These are phyloP conservation scores for Anomalospiza imberbis DNA, from an alignment of 2,797 vertebrate genomes.

Conservation along the genomic window DNA sequence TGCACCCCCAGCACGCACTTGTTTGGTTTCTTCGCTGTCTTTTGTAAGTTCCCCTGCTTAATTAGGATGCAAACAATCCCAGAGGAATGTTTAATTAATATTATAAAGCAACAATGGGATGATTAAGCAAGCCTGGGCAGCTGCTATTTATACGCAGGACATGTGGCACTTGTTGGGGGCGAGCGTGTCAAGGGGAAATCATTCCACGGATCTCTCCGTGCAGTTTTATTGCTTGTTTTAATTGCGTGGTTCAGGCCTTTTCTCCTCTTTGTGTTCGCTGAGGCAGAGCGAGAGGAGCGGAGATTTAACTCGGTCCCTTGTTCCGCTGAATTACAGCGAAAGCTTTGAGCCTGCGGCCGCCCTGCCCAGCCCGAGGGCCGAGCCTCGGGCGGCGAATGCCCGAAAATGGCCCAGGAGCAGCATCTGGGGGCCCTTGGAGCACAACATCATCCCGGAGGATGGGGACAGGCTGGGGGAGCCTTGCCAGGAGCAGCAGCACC, in stretches of 20 bases:
- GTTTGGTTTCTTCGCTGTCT: neutral
- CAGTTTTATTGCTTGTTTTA: neutral
- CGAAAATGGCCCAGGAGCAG: neutral
- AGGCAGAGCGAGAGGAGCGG: neutral
- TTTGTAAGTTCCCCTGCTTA: constrained; percentile 22
- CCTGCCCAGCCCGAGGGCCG: neutral
- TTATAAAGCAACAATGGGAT: constrained; percentile 43
- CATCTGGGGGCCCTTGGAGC: neutral
- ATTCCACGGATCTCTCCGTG: neutral
- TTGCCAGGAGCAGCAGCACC: neutral
- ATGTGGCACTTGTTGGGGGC: constrained; percentile 31
- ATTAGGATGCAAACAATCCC: constrained; percentile 53
- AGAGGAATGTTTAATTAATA: constrained; percentile 67
- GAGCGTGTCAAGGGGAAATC: neutral
- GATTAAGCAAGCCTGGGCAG: constrained; percentile 52
- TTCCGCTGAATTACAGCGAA: neutral
- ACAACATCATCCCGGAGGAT: neutral
- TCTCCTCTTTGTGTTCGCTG: neutral
- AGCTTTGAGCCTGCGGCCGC: neutral
- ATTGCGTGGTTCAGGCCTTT: constrained; percentile 3
- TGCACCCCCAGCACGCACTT: neutral
- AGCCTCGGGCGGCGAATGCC: neutral
- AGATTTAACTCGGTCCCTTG: neutral
- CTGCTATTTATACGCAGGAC: constrained; percentile 44
- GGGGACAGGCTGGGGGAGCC: neutral